Conservation (phyloP, 2,888 invertebrate species). For the Ectobius pallidus region DNA sequence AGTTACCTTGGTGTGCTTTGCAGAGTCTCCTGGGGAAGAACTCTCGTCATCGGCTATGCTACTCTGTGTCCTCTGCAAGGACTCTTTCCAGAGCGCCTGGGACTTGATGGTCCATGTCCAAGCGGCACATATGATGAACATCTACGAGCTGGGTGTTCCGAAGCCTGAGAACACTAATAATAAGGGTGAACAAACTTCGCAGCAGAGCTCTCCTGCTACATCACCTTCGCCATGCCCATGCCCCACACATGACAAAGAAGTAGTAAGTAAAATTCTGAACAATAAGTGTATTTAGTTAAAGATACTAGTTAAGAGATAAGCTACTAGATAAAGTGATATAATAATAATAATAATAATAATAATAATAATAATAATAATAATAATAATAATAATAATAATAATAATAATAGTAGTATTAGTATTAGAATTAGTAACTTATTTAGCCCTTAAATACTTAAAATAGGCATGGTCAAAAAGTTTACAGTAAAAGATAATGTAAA, state of each 20-base stretch:
- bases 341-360: no score
- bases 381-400: no score
- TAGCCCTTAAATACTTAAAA: no score
- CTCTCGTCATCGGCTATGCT: slow-evolving; percentile 56
- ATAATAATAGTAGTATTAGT: no score
- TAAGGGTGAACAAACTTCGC: slow-evolving; percentile 18
- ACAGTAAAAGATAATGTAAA: no score
- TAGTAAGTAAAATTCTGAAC: slow-evolving; percentile 23
- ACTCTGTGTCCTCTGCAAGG: slow-evolving; percentile 70
- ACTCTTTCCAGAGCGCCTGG: slow-evolving; percentile 69
- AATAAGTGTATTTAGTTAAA: no score
- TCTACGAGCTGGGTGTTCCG: slow-evolving; percentile 64
- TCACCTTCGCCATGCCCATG: slow-evolving; percentile 21
- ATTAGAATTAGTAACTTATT: no score
- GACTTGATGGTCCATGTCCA: slow-evolving; percentile 73
- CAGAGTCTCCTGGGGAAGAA: slow-evolving; percentile 44
- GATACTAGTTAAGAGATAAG: no score
- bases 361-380: no score
- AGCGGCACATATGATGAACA: slow-evolving; percentile 70
- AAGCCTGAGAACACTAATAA: slow-evolving; percentile 36
- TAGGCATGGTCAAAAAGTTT: no score
- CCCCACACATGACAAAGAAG: slow-evolving; percentile 37
- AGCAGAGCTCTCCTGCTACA: slow-evolving; percentile 24
- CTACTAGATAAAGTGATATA: no score
- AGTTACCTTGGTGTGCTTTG: no score